A percentile compares a stretch with the other conserved stretches of the same genome.
These are phyloP conservation scores for Thecocarcelia acutangulata DNA, from an alignment of 2,888 invertebrate species.

Conservation along the genomic window DNA sequence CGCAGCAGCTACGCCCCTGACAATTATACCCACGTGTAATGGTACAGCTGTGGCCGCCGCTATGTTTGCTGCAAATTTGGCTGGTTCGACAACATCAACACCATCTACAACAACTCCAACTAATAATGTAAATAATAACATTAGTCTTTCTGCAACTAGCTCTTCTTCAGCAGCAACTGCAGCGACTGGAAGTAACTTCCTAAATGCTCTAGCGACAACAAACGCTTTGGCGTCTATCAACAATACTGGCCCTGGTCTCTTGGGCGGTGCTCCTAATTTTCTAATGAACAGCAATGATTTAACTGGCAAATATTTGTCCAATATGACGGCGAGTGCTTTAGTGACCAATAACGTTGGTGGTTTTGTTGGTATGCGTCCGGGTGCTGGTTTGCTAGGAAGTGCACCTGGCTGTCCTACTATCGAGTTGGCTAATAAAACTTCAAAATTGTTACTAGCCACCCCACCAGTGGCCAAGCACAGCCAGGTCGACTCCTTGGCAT, in stretches of 20 bases:
- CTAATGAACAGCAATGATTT: conserved; percentile 29
- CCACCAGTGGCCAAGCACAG: conserved; percentile 63
- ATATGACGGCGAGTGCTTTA: conserved; percentile 14
- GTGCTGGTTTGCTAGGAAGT: conserved; percentile 69
- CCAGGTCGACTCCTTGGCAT: conserved; percentile 72
- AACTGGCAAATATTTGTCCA: conserved; percentile 12
- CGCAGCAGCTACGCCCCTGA: conserved; percentile 75
- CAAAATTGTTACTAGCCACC: conserved; percentile 60
- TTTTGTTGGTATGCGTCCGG: conserved; percentile 64
- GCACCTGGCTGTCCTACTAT: conserved; percentile 71
- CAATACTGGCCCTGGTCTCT: conserved; percentile 57
- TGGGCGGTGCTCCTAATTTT: conserved; percentile 54
- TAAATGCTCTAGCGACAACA: conserved; percentile 51
- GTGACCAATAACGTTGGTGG: conserved; percentile 19
- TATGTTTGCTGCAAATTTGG: conserved; percentile 76
- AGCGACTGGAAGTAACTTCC: conserved; percentile 62
- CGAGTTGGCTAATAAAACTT: conserved; percentile 63
- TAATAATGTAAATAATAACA: conserved; percentile 81
- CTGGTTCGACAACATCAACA: conserved; percentile 74
- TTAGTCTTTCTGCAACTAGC: conserved; percentile 81
- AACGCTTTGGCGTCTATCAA: conserved; percentile 53
- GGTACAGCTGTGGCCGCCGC: conserved; percentile 76
- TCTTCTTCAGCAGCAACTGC: conserved; percentile 76
- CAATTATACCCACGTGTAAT: conserved; percentile 77
- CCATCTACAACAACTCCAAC: conserved; percentile 74